These are phyloP conservation scores for Apodemia hepburni DNA, from an alignment of 2,888 invertebrate species.

Conservation along the genomic window DNA sequence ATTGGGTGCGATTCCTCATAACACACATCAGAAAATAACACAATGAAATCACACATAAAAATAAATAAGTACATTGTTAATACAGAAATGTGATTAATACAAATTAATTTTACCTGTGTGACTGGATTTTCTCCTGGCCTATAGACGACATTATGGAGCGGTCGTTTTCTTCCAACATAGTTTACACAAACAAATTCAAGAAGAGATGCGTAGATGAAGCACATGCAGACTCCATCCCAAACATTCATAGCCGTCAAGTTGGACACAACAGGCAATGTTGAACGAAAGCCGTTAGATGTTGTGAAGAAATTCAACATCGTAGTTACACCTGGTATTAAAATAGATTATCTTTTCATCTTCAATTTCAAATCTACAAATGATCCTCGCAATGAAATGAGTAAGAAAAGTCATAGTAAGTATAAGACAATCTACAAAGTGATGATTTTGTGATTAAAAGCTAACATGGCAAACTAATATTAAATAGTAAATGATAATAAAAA, in stretches of 20 bases:
- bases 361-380: background rate
- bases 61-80: background rate
- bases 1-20: constrained; percentile 17
- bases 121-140: constrained; percentile 94
- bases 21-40: constrained; percentile 15
- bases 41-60: background rate
- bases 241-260: constrained; percentile 98
- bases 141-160: constrained; percentile 93
- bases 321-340: constrained; percentile 87
- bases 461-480: background rate
- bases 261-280: constrained; percentile 95
- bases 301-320: constrained; percentile 99
- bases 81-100: background rate
- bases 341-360: constrained; percentile 20
- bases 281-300: constrained; percentile 95
- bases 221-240: constrained; percentile 98
- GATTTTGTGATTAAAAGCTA: background rate
- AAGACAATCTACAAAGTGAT: background rate
- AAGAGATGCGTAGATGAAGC: constrained; percentile 96
- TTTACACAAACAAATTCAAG: constrained; percentile 97
- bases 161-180: constrained; percentile 95
- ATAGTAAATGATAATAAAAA: too few relatives aligned
- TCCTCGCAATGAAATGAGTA: background rate
- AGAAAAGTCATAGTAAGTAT: background rate
- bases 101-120: constrained; percentile 85